Evolutionary conservation across 2,113 vertebrate species (phyloP).

Genomic region (Actenoides hombroni): DNA sequence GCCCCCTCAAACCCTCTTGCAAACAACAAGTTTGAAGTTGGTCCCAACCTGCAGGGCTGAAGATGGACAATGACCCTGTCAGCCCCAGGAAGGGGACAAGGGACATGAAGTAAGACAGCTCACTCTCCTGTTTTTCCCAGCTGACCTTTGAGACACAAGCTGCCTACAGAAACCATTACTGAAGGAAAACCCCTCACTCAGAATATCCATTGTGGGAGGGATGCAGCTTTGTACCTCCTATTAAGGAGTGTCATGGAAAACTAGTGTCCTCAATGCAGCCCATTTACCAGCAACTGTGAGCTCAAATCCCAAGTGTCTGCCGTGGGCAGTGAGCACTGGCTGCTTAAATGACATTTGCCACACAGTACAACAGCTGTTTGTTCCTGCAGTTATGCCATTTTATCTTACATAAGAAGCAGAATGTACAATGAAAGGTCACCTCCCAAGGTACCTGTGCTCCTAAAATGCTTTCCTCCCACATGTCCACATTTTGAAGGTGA

Average conservation of each 20-base stretch:
- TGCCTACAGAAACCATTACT: accelerated
- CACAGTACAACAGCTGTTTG: background rate
- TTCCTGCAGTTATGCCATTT: background rate
- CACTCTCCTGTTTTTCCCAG: background rate
- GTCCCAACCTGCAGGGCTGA: background rate
- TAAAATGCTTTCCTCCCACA: background rate
- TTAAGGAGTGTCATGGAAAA: background rate
- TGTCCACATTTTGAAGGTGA: background rate
- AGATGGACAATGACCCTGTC: background rate
- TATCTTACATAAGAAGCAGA: background rate
- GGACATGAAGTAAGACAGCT: background rate
- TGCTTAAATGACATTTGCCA: background rate
- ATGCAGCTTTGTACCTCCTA: background rate
- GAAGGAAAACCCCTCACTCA: background rate
- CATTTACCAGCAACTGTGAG: background rate
- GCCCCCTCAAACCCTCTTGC: background rate
- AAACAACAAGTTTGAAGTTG: background rate
- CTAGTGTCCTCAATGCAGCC: background rate
- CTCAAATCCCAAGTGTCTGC: background rate
- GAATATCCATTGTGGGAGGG: background rate
- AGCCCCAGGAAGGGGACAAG: background rate
- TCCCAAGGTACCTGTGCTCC: background rate
- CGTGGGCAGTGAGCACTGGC: background rate
- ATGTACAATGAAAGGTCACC: background rate
- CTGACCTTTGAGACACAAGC: background rate